A percentile compares a stretch with the other conserved stretches of the same genome.
These are phyloP conservation scores for Prinia subflava DNA, from an alignment of 2,113 vertebrate species.

Conservation along the genomic window DNA sequence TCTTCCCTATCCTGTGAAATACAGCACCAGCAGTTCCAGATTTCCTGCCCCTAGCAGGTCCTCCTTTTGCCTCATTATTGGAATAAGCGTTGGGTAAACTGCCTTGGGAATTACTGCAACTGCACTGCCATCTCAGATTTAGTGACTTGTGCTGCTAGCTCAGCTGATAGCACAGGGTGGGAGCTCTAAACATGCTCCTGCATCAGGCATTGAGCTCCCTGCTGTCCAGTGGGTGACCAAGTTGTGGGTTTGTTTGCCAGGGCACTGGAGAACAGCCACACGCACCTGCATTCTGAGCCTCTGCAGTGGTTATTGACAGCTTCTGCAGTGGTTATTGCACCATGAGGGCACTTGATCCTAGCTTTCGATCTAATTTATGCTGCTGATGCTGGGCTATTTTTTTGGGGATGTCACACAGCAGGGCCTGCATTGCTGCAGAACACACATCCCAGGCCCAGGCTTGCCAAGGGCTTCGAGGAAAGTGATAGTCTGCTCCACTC, in stretches of 20 bases:
- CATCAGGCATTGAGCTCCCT: neutral
- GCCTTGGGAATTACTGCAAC: neutral
- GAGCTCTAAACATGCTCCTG: neutral
- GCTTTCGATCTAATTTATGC: neutral
- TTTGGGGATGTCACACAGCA: fast-evolving
- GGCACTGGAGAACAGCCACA: neutral
- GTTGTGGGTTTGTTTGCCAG: neutral
- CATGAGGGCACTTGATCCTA: neutral
- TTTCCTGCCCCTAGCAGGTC: neutral
- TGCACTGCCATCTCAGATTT: neutral
- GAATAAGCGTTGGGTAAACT: slow-evolving; percentile 4
- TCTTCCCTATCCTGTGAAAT: neutral
- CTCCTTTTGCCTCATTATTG: neutral
- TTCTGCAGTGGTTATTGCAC: neutral
- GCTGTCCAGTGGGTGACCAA: neutral
- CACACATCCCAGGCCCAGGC: fast-evolving
- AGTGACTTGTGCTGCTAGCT: neutral
- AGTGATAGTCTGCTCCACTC: neutral
- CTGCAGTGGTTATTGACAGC: neutral
- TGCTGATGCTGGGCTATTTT: neutral
- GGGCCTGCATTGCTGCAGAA: neutral
- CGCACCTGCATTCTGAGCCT: neutral
- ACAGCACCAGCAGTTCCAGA: neutral
- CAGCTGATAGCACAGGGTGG: neutral
- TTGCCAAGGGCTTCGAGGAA: neutral